These are phyloP conservation scores for Dendronephthya gigantea DNA, from an alignment of 64 coral and sea anemone species.

Conservation along the genomic window DNA sequence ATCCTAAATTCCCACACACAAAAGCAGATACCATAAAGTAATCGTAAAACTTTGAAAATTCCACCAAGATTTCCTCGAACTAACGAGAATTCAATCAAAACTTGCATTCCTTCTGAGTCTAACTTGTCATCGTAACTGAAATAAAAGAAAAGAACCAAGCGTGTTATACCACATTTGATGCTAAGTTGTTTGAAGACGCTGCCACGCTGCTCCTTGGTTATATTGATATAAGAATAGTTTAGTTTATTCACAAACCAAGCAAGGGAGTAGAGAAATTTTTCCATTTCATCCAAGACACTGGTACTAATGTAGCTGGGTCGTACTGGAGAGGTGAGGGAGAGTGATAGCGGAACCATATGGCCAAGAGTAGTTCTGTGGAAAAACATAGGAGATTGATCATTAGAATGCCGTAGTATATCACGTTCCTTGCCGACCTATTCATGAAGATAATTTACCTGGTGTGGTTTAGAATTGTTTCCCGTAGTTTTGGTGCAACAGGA, in stretches of 20 bases:
- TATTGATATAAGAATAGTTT: too few relatives aligned
- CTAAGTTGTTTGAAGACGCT: too few relatives aligned
- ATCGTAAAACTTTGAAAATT: constrained; percentile 87
- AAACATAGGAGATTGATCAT: too few relatives aligned
- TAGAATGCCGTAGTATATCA: not conserved
- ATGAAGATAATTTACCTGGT: constrained; percentile 91
- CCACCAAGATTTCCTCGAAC: constrained; percentile 88
- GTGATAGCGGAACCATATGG: constrained; percentile 78
- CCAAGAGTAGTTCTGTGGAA: constrained; percentile 53
- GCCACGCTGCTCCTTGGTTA: too few relatives aligned
- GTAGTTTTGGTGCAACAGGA: constrained; percentile 75
- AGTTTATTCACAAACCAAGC: constrained; percentile 38
- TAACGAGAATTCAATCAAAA: constrained; percentile 76
- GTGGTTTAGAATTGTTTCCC: constrained; percentile 55
- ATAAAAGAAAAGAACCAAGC: not conserved
- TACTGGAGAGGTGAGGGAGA: constrained; percentile 73
- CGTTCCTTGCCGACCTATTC: too few relatives aligned
- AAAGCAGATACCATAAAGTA: constrained; percentile 75
- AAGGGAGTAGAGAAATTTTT: constrained; percentile 73
- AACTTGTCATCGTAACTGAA: constrained; percentile 57
- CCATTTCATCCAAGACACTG: constrained; percentile 95
- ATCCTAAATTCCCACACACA: not conserved
- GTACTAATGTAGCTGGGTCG: constrained; percentile 57
- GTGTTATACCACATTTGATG: not conserved
- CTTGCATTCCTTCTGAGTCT: constrained; percentile 74